Percentiles rank a stretch among this genome's conserved stretches.
phyloP scores from a whole-genome alignment of 1,140 invertebrate genomes.

The Babylonia areolata region DNA sequence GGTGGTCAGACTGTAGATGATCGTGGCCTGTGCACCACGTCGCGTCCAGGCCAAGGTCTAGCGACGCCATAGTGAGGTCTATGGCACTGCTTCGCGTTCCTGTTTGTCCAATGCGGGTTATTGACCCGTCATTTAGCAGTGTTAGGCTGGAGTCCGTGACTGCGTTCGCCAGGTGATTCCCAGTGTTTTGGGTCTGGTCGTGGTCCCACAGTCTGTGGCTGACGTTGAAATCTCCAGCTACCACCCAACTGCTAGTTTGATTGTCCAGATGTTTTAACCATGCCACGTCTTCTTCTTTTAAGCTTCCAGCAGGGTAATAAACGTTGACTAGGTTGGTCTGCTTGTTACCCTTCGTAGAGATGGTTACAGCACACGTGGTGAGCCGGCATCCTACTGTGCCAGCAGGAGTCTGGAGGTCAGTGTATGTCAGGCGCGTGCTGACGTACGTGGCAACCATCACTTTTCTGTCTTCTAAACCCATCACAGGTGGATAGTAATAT shows the following conservation, averaged over 20 bases:
- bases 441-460: neutral
- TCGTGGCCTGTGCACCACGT: neutral
- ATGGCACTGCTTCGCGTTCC: neutral
- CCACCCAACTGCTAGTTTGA: neutral
- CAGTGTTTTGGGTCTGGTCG: neutral
- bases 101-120: neutral
- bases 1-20: too few relatives aligned
- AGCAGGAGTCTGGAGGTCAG: neutral
- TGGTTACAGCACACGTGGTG: neutral
- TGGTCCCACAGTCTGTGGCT: too few relatives aligned
- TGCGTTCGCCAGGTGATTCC: neutral
- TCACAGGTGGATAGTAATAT: neutral
- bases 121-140: neutral
- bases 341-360: neutral
- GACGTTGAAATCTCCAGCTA: neutral
- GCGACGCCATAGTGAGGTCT: neutral
- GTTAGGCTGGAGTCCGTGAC: neutral
- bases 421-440: neutral
- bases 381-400: neutral
- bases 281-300: neutral
- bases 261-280: neutral
- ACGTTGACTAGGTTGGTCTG: neutral
- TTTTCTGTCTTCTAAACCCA: neutral
- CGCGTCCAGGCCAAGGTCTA: neutral
- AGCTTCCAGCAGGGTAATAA: neutral